A percentile compares a stretch with the other conserved stretches of the same genome.
Evolutionary conservation across 2,113 vertebrate genomes (phyloP).

Genomic region (Tachycineta bicolor): DNA sequence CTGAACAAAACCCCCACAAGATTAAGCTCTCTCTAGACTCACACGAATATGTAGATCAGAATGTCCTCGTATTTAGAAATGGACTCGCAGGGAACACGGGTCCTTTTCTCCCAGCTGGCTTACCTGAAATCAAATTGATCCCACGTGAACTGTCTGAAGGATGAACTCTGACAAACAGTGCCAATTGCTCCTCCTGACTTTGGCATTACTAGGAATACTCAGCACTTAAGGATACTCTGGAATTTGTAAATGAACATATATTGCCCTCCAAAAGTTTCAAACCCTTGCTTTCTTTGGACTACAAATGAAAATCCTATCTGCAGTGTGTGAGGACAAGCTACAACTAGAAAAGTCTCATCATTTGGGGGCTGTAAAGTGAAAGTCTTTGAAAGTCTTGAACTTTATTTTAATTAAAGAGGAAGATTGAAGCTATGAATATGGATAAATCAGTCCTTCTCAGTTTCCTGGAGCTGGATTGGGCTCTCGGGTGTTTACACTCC

Average conservation of each 20-base stretch:
- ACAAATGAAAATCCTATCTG: neutral
- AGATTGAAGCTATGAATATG: neutral
- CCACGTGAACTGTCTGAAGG: neutral
- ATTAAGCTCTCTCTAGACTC: neutral
- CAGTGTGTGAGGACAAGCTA: neutral
- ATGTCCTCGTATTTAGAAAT: neutral
- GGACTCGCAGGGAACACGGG: neutral
- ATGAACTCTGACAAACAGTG: neutral
- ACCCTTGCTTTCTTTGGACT: neutral
- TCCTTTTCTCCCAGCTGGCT: neutral
- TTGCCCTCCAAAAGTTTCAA: neutral
- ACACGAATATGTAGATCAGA: neutral
- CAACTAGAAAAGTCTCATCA: neutral
- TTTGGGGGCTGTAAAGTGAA: neutral
- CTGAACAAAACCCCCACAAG: neutral
- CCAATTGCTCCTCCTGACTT: neutral
- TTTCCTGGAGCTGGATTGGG: neutral
- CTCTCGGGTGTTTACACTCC: neutral
- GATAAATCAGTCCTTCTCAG: neutral
- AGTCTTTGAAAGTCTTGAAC: neutral
- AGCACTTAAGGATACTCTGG: neutral
- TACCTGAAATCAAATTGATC: neutral
- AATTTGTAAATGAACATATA: neutral
- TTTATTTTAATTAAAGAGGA: neutral
- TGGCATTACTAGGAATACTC: neutral